Conservation (phyloP, 1,140 invertebrate genomes). For the Drosophila bocki region DNA sequence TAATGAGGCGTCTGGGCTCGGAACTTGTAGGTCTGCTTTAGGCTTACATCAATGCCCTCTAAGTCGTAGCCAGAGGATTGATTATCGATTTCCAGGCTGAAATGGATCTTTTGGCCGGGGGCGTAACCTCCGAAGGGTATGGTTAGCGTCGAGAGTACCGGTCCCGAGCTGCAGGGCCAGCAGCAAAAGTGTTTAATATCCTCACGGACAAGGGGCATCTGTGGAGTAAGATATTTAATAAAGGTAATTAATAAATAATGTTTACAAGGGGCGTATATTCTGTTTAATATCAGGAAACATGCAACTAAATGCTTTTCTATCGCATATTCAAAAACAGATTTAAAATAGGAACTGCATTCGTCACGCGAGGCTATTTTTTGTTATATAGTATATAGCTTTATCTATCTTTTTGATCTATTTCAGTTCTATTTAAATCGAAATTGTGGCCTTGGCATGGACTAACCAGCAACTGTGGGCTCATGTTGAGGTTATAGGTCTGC, state of each 20-base stretch:
- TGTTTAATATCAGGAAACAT: neutral
- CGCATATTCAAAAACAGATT: neutral
- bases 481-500: slow-evolving; percentile 90
- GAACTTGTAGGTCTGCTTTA: slow-evolving; percentile 59
- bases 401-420: neutral
- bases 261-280: too few relatives aligned
- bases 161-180: slow-evolving; percentile 75
- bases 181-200: slow-evolving; percentile 70
- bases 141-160: slow-evolving; percentile 56
- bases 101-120: slow-evolving; percentile 70
- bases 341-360: neutral
- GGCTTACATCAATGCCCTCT: slow-evolving; percentile 33
- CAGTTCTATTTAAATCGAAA: neutral
- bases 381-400: neutral
- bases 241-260: neutral
- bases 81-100: slow-evolving; percentile 61
- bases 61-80: slow-evolving; percentile 65
- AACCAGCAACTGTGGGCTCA: slow-evolving; percentile 82
- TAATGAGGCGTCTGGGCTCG: slow-evolving; percentile 40
- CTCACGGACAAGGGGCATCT: slow-evolving; percentile 64
- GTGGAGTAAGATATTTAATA: neutral
- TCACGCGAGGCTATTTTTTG: neutral
- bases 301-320: neutral
- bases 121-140: slow-evolving; percentile 77
- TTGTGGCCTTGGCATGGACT: slow-evolving; percentile 4